These are phyloP conservation scores for Drosophila dives DNA, from an alignment of 2,888 invertebrate species.

Conservation along the genomic window DNA sequence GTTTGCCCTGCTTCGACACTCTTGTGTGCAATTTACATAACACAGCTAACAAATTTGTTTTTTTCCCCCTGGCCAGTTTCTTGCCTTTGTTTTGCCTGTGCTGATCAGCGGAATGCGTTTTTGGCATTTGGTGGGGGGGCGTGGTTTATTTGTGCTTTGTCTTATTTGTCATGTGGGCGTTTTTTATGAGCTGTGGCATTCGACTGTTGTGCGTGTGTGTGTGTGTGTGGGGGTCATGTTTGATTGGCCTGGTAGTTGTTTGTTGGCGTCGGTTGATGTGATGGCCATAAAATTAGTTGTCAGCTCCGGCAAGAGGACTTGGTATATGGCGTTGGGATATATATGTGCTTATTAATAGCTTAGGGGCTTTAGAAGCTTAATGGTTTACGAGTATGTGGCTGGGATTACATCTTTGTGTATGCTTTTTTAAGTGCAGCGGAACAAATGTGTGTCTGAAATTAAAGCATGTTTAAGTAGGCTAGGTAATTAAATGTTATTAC, in stretches of 20 bases:
- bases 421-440: conserved; percentile 32
- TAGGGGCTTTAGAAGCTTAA: conserved; percentile 53
- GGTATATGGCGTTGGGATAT: conserved; percentile 7
- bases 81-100: conserved; percentile 37
- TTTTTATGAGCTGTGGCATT: conserved; percentile 49
- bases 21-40: conserved; percentile 78
- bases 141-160: conserved; percentile 74
- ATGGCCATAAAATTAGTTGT: conserved; percentile 73
- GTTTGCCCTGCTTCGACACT: conserved; percentile 41
- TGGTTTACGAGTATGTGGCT: conserved; percentile 33
- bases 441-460: conserved; percentile 8
- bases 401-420: conserved; percentile 36
- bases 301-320: conserved; percentile 32
- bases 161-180: conserved; percentile 74
- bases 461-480: conserved; percentile 4
- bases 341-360: conserved; percentile 70
- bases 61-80: conserved; percentile 19
- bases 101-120: conserved; percentile 59
- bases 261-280: conserved; percentile 67
- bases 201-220: conserved; percentile 24
- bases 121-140: conserved; percentile 46
- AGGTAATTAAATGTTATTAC: conserved; percentile 4
- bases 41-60: conserved; percentile 74
- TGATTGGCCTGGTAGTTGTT: conserved; percentile 76
- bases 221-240: conserved; percentile 48